Base-by-base conservation (phyloP, 1,140 invertebrate species). In the Leptinotarsa defecta region DNA sequence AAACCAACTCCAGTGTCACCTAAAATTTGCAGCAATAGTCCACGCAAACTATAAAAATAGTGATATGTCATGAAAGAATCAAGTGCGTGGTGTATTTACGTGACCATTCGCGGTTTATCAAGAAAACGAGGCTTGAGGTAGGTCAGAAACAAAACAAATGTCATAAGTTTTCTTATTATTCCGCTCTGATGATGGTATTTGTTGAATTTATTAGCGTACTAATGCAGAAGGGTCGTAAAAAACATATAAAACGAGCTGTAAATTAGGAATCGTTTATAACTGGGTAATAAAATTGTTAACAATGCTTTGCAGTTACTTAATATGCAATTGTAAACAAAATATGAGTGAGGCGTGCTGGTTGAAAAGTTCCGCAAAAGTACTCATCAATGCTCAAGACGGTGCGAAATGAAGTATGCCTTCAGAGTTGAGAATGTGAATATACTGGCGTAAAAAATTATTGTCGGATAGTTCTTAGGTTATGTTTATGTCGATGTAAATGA, bases 111-210 rank as follows among this genome's bases (percentile, higher is more conserved):
- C 48, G 22, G 49, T 68, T n/a, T 5, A n/a, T n/a, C 52, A 17
- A n/a, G 52, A 17, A 15, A 17, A 17, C 52, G 15, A 19, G 6
- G n/a, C 15, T 67, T 79, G 77, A 79, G 77, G 77, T 79, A 79
- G 77, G 77, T 79, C 75, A 73, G 74, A 69, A 78, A 72, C 61
- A 74, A 73, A 78, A 72, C 70, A 79, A 75, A 79, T 75, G 64
- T 52, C 17, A 67, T 27, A 74, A 65, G 63, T 24, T 24, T 20
- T 65, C 24, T 34, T 68, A 67, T 68, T 68, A 43, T 43, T 68
- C n/a, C 43, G 8, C n/a, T 43, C 67, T 68, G 34, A 68, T 68
- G 52, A 57, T 57, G 52, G 52, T 19, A 57, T 57, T 57, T 19
- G 15, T 17, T 57, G 52, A 19, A 57, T 57, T 57, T 57, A 57